Conservation (phyloP, 2,888 invertebrate genomes). For the Enchytraeus crypticus region DNA sequence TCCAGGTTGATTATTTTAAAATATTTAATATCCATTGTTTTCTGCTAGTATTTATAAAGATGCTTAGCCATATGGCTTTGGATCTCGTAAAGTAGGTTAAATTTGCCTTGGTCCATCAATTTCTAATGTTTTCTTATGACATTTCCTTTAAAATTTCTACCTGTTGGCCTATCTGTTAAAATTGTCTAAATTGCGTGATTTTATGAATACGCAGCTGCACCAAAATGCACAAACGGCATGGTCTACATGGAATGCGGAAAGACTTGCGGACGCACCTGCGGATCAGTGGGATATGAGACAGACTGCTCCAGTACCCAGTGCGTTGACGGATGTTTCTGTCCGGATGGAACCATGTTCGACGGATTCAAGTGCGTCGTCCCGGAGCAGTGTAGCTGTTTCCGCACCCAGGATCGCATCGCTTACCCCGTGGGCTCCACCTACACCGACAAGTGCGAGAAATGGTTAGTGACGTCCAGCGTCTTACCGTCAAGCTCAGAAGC, state of each 20-base stretch:
- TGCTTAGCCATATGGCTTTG: no score
- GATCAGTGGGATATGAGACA: neutral
- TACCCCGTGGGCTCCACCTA: slow-evolving; percentile 21
- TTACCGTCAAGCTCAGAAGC: no score
- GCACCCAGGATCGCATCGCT: slow-evolving; percentile 7
- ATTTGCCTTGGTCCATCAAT: no score
- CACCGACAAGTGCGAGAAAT: slow-evolving; percentile 18
- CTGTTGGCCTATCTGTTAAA: no score
- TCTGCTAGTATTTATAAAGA: no score
- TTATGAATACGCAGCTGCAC: no score
- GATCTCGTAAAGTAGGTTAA: no score
- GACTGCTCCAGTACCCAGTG: slow-evolving; percentile 13
- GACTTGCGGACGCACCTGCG: slow-evolving; percentile 7
- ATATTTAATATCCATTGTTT: no score
- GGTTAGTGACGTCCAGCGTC: slow-evolving; percentile 19
- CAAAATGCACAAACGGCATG: slow-evolving; percentile 4
- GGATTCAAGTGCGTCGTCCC: slow-evolving; percentile 18
- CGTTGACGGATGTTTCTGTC: slow-evolving; percentile 22
- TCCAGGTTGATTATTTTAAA: no score
- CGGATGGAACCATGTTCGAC: slow-evolving; percentile 17
- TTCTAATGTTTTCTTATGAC: no score
- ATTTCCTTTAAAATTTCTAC: no score
- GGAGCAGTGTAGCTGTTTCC: slow-evolving; percentile 24
- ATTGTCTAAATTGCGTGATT: no score
- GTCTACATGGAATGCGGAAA: slow-evolving; percentile 14